Conservation (phyloP, 2,113 vertebrate genomes). For the Seriola quinqueradiata region DNA sequence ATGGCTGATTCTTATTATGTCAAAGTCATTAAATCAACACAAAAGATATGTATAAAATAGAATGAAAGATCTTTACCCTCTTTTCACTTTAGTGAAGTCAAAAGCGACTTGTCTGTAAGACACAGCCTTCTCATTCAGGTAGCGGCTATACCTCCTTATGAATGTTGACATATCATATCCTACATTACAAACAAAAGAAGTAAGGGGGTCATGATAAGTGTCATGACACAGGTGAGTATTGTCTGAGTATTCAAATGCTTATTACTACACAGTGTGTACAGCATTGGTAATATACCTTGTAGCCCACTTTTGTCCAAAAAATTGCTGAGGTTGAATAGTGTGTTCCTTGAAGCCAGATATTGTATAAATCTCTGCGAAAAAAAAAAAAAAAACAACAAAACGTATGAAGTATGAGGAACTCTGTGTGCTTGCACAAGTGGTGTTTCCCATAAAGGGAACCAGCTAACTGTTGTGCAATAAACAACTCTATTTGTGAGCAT, state of each 20-base stretch:
- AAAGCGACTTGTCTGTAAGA: conserved; percentile 97
- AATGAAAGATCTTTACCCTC: conserved; percentile 87
- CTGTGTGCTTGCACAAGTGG: neutral
- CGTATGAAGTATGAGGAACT: conserved; percentile 1
- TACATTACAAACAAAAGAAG: conserved; percentile 51
- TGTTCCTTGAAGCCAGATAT: conserved; percentile 97
- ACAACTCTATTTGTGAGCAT: neutral
- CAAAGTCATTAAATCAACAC: neutral
- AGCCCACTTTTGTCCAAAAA: conserved; percentile 97
- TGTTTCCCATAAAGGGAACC: neutral
- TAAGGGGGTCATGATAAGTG: neutral
- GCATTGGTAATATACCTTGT: conserved; percentile 84
- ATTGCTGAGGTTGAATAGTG: conserved; percentile 96
- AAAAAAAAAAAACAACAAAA: neutral
- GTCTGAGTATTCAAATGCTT: neutral
- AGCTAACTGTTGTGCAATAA: conserved; percentile 17
- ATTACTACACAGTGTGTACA: neutral
- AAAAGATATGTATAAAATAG: neutral
- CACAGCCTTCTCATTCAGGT: conserved; percentile 96
- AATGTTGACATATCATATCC: conserved; percentile 96
- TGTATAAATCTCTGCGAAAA: conserved; percentile 94
- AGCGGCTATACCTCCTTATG: conserved; percentile 94
- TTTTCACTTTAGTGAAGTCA: conserved; percentile 98
- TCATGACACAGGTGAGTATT: neutral
- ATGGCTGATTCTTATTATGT: neutral